Evolutionary conservation across 2,113 vertebrate genomes (phyloP), one percentile per base, ranked within the genome.

Genomic region (Pardalotus punctatus): DNA sequence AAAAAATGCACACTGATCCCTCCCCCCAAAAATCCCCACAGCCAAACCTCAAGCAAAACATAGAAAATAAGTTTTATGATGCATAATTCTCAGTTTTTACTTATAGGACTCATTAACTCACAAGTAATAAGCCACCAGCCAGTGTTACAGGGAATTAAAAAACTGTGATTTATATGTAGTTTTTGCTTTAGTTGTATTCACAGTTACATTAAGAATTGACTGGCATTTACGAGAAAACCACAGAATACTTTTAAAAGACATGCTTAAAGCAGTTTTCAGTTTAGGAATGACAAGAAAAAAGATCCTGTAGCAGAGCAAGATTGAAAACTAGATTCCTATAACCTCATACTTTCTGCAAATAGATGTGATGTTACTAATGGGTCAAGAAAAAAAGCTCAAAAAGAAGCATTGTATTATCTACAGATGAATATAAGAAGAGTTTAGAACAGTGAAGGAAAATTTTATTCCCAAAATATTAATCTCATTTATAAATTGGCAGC

Each of bases 21-120:
- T 12, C 1, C 3, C 5, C 2, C 3, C 0, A 6, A 27, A 71
- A 50, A 51, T 19, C 9, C 5, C 6, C 24, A n/a, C 20, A 42
- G 8, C 4, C 12, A 62, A 79, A 83, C 2, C 21, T 58, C 5
- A 62, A 45, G 6, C 4, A 54, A 87, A 93, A 73, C 10, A 3
- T 50, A 74, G 6, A 47, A 11, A 86, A 80, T 29, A 62, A 35
- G 48, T 57, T 25, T 78, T 66, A 27, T 73, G 12, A 53, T 62
- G 17, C 13, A 66, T 45, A 81, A 53, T 58, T 78, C 17, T 57
- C 7, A 45, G 7, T 45, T 95, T 65, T 42, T 25, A n/a, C 15
- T 84, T n/a, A 42, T 45, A 53, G 65, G 5, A 35, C 13, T 65
- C 28, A 40, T 56, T 83, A 83, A 86, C 33, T 80, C 21, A 69